Evolutionary conservation across 2,113 vertebrate genomes (phyloP).

Genomic region (Xiphorhynchus elegans): DNA sequence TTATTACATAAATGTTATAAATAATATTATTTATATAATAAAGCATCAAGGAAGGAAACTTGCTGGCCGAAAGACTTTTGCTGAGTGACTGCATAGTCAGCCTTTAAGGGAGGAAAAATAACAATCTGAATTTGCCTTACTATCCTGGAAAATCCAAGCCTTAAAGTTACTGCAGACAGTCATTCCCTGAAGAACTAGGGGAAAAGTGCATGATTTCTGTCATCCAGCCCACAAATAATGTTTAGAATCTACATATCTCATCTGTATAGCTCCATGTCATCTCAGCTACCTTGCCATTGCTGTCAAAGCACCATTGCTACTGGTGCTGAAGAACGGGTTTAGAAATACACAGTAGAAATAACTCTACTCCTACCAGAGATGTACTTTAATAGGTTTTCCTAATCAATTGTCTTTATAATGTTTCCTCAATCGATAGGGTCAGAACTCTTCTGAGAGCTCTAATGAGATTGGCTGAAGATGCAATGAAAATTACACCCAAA

Average conservation of each 20-base stretch:
- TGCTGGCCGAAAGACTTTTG: neutral
- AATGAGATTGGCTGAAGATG: neutral
- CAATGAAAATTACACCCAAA: neutral
- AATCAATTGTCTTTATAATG: neutral
- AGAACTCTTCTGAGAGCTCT: neutral
- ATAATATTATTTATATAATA: neutral
- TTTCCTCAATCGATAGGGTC: neutral
- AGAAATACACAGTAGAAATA: neutral
- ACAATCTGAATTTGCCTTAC: neutral
- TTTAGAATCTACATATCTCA: neutral
- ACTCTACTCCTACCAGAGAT: neutral
- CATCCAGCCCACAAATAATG: neutral
- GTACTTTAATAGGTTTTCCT: neutral
- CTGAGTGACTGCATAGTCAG: neutral
- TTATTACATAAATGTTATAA: constrained; percentile 5
- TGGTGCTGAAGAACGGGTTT: neutral
- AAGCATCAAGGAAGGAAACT: neutral
- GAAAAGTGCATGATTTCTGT: neutral
- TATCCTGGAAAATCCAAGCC: neutral
- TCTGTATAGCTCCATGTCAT: neutral
- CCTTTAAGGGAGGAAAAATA: neutral
- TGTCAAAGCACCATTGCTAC: neutral
- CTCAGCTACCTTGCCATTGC: neutral
- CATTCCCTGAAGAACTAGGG: neutral
- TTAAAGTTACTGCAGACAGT: neutral